phyloP scores from a whole-genome alignment of 2,888 invertebrate genomes.

The Pharmacophagus antenor region DNA sequence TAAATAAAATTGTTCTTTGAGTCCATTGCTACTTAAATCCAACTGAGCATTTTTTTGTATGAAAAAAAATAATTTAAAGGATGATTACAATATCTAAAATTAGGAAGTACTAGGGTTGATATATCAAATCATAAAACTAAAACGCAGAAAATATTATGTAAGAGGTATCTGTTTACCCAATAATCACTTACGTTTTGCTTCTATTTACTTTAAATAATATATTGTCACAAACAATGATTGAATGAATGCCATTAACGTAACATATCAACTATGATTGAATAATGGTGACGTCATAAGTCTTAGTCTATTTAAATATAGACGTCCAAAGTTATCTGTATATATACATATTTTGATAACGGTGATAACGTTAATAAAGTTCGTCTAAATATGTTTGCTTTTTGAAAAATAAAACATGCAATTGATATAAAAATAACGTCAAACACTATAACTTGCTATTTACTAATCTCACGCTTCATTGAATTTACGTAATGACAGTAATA shows the following conservation, averaged over 20 bases:
- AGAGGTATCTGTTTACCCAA: neutral
- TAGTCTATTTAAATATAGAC: constrained; percentile 7
- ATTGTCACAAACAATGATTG: constrained; percentile 22
- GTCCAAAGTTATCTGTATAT: neutral
- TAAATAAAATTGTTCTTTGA: no score
- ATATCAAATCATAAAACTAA: no score
- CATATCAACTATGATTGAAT: constrained; percentile 28
- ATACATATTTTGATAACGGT: constrained; percentile 9
- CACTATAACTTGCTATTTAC: neutral
- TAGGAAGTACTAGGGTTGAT: no score
- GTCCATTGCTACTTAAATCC: no score
- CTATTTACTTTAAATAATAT: constrained; percentile 18
- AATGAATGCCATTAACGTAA: no score
- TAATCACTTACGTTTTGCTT: constrained; percentile 9
- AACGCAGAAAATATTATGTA: no score
- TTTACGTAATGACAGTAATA: no score
- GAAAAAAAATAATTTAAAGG: no score
- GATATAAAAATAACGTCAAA: neutral
- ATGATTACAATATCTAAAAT: no score
- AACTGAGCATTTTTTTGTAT: no score
- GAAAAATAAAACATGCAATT: neutral
- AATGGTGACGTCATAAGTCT: constrained; percentile 25
- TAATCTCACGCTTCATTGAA: no score
- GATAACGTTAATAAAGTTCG: neutral
- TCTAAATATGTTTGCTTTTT: neutral